These are phyloP conservation scores for Strix uralensis DNA, from an alignment of 2,113 vertebrate species.

Conservation along the genomic window DNA sequence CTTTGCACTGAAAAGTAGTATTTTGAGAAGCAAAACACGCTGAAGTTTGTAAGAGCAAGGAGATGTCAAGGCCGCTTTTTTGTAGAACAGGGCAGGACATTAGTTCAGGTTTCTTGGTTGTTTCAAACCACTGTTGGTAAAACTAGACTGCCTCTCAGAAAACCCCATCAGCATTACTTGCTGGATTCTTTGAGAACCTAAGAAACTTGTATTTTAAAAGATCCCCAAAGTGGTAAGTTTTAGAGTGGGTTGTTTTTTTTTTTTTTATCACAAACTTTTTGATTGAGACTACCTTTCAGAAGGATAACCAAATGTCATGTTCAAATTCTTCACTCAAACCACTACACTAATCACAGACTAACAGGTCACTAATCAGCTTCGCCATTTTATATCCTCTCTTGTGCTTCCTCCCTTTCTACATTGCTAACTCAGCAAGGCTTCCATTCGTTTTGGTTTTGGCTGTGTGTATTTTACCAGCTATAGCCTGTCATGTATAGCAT, in stretches of 20 bases:
- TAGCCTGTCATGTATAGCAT: background rate
- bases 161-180: background rate
- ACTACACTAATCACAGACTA: background rate
- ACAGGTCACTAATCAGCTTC: background rate
- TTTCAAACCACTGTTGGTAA: background rate
- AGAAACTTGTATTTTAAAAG: background rate
- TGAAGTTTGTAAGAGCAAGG: background rate
- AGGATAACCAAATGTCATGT: background rate
- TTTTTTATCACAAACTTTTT: background rate
- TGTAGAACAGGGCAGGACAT: background rate
- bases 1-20: background rate
- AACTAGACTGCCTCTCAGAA: background rate
- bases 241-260: too few species aligned
- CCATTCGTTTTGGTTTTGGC: background rate
- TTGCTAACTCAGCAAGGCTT: background rate
- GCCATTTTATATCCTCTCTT: background rate
- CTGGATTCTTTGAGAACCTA: background rate
- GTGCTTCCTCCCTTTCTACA: background rate
- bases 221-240: background rate
- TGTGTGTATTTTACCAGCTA: constrained; percentile 4
- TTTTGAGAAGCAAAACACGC: background rate
- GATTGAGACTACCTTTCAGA: background rate
- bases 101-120: background rate
- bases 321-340: background rate
- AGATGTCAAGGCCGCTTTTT: background rate